A percentile compares a stretch with the other conserved stretches of the same genome.
phyloP scores from a whole-genome alignment of 2,113 vertebrate genomes.

The Upupa epops region DNA sequence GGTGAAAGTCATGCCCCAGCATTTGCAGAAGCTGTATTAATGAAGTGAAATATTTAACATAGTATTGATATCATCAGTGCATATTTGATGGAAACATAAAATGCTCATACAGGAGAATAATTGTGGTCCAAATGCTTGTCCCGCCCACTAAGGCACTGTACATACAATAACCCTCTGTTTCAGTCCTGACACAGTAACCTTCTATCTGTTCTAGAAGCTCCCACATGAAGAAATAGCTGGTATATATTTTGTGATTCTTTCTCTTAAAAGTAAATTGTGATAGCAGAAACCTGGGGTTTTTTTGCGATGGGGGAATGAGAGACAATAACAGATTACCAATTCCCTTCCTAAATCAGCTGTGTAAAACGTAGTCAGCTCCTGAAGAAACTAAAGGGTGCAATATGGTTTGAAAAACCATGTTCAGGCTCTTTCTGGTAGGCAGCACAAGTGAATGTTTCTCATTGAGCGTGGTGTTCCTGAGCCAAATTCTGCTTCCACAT shows the following conservation, averaged over 20 bases:
- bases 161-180: conserved; percentile 33
- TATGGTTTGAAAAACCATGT: not conserved
- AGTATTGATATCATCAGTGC: conserved; percentile 34
- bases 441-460: not conserved
- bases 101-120: conserved; percentile 36
- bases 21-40: conserved; percentile 3
- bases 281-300: not conserved
- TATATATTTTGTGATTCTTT: conserved; percentile 17
- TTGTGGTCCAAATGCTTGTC: conserved; percentile 57
- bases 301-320: not conserved
- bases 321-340: not conserved
- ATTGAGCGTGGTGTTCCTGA: not conserved
- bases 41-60: conserved; percentile 37
- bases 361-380: not conserved
- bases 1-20: not conserved
- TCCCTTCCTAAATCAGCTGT: not conserved
- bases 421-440: not conserved
- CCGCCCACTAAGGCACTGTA: conserved; percentile 9
- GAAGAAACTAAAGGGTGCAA: not conserved
- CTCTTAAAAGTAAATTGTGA: not conserved
- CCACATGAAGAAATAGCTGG: conserved; percentile 42
- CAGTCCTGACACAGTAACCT: conserved; percentile 9
- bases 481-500: not conserved
- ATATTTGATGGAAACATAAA: conserved; percentile 33
- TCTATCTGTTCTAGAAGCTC: conserved; percentile 47